Conservation (phyloP, 1,140 invertebrate species). For the Proales similis region DNA sequence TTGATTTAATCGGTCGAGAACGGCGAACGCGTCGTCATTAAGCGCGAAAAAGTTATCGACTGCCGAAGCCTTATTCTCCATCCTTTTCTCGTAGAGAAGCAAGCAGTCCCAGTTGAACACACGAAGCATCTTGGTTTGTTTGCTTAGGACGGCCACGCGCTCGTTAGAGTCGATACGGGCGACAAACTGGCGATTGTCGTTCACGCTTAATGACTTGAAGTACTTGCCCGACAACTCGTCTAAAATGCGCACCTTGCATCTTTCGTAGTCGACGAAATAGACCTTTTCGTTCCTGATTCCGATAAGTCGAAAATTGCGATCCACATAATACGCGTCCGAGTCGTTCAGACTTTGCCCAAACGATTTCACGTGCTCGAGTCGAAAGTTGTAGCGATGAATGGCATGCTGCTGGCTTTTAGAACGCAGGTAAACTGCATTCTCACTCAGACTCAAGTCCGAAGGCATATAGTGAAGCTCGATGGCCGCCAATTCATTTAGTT, state of each 20-base stretch:
- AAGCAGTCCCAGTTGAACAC: slow-evolving; percentile 21
- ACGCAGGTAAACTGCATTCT: not conserved
- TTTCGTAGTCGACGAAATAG: slow-evolving; percentile 20
- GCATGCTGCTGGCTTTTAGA: not conserved
- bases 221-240: slow-evolving; percentile 1
- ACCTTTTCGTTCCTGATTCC: slow-evolving; percentile 16
- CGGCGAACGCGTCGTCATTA: not conserved
- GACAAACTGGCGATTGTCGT: not conserved
- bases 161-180: slow-evolving; percentile 23
- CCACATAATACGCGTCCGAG: not conserved
- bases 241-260: not conserved
- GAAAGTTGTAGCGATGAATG: slow-evolving; percentile 6
- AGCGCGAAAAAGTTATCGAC: slow-evolving; percentile 21
- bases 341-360: not conserved
- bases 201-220: not conserved
- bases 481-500: slow-evolving; percentile 2
- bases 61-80: not conserved
- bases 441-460: not conserved
- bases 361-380: not conserved
- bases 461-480: not conserved
- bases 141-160: slow-evolving; percentile 13
- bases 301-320: not conserved
- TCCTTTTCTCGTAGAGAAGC: slow-evolving; percentile 1
- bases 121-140: not conserved
- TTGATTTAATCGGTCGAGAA: slow-evolving; percentile 24